A percentile compares a stretch with the other conserved stretches of the same genome.
Evolutionary conservation across 64 coral and sea anemone species (phyloP).

Genomic region (Montipora cactus): DNA sequence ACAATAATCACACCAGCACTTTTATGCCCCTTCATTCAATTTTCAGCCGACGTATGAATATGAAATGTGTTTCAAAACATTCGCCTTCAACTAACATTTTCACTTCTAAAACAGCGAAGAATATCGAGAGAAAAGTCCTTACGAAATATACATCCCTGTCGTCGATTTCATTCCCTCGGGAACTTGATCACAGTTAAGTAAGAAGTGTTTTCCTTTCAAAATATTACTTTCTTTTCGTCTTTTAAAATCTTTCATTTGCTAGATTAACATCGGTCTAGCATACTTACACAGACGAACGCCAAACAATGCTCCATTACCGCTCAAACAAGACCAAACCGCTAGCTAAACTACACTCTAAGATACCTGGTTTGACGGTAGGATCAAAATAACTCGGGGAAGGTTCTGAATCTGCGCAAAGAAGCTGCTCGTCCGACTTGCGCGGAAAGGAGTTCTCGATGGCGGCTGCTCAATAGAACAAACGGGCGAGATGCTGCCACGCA

Average conservation of each 20-base stretch:
- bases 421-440: conserved; percentile 95
- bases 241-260: conserved; percentile 44
- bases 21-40: conserved; percentile 31
- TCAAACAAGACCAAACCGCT: conserved; percentile 76
- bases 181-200: neutral
- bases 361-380: conserved; percentile 95
- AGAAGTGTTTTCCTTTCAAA: conserved; percentile 46
- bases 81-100: neutral
- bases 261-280: conserved; percentile 49
- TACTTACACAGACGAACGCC: conserved; percentile 77
- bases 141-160: neutral
- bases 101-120: neutral
- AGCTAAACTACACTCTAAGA: conserved; percentile 84
- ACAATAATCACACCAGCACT: conserved; percentile 19
- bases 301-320: conserved; percentile 74
- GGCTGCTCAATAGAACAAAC: conserved; percentile 98
- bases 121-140: neutral
- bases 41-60: conserved; percentile 55
- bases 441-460: conserved; percentile 89
- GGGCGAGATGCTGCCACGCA: conserved; percentile 76
- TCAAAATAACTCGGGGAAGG: conserved; percentile 88
- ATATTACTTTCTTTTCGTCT: conserved; percentile 36
- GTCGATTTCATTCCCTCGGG: neutral
- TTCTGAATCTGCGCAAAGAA: conserved; percentile 99
- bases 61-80: conserved; percentile 23